Evolutionary conservation across 2,797 vertebrate genomes (phyloP), one percentile per base, ranked within the genome.

Genomic region (Lerista edwardsae): DNA sequence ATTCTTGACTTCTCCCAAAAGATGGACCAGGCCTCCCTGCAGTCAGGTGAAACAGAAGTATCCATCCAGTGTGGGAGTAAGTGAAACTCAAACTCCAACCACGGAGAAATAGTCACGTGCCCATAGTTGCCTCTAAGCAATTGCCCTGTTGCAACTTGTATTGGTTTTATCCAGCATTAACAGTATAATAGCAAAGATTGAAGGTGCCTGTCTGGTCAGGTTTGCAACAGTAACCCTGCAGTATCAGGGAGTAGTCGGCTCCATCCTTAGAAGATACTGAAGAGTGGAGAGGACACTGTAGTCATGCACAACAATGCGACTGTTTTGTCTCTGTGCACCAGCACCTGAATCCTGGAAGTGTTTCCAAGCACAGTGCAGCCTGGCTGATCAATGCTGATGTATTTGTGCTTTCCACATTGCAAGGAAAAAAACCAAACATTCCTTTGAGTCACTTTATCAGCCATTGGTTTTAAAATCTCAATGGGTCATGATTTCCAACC

Each of bases 121-220:
- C 51, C 34, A 61, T 2, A 25, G 55, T 27, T 27, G 79, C 79
- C 67, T 84, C 67, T 23, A 72, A n/a, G 67, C 73, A 51, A 64
- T 25, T 39, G 27, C 82, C 79, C 31, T 87, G 85, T 86, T 92
- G 73, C 79, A 78, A 79, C 89, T 86, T 91, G 89, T 64, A 89
- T 72, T 72, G 83, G 36, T 67, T 87, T 79, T 86, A 0, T 2
- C 61, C 72, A 55, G 61, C 88, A 87, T 91, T 85, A 80, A 75
- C 41, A 47, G 29, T 39, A 59, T 27, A 82, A 77, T 84, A 91
- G 84, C 62, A 85, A 82, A 86, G 64, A 59, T 0, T 27, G 87
- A 89, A 78, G 88, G 88, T 83, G 92, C 91, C 61, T 91, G 92
- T 89, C 84, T n/a, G 83, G 92, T 87, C 89, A 92, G 87, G 88